Base-by-base conservation (phyloP, 2,888 invertebrate genomes). In the Acleris laterana region DNA sequence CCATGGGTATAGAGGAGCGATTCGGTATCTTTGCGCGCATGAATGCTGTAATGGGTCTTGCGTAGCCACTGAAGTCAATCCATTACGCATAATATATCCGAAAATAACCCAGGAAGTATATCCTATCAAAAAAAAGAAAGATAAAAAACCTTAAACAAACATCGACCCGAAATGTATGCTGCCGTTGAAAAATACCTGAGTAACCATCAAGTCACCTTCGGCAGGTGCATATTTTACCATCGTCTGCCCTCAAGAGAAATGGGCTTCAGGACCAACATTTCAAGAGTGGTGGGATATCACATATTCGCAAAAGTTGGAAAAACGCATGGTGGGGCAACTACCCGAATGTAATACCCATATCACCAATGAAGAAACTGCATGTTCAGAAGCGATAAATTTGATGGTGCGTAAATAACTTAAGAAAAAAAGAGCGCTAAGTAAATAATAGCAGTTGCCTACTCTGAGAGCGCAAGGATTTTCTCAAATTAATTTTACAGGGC, bases 181-280 rank as follows among this genome's bases (percentile, higher is more conserved):
- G 13, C 32, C 16, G 20, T 22, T 44, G 16, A 50, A 55, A 62
- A n/a, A 49, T 28, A 50, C 25, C 16, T 50, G 51, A 58, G 42
- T 60, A 28, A 63, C 62, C 22, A 32, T 56, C 63, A 62, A 69
- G 60, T 75, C 71, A 71, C 70, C 68, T 75, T 76, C 78, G 76
- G 65, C 90, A 92, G 91, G 89, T 89, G 58, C 77, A 78, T 65
- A 80, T 78, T 52, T 76, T 93, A 70, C 90, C 92, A 65, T 85
- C 89, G 56, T 87, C 89, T 72, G 89, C 90, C 48, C 71, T 92
- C 72, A 92, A 85, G 73, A 78, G 91, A 68, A 90, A 92, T 67
- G 92, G 92, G 72, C 69, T 92, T 63, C 92, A 92, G 83, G 92
- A 93, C 76, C 88, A 88, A 74, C 79, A 84, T 69, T 85, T 82